Evolutionary conservation across 2,888 invertebrate genomes (phyloP), one percentile per base, ranked within the genome.

Genomic region (Eumerus sabulonum): DNA sequence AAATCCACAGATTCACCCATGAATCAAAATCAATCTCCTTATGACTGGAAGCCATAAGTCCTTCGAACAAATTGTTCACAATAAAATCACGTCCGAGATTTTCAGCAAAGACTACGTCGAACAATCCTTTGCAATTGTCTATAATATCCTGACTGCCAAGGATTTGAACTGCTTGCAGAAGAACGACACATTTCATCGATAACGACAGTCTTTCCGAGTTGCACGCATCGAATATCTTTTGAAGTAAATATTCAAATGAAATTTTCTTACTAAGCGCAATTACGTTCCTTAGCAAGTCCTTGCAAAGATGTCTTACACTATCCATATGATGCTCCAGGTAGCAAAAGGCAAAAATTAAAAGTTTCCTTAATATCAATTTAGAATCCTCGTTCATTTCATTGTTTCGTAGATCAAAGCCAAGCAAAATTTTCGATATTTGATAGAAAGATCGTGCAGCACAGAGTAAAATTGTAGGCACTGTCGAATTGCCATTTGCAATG

Each of bases 291-390:
- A 91, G 86, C 18, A 91, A 86, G 76, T 91, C 91, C 17, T 90
- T 91, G 0, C 92, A 88, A 57, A 92, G 87, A 84, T 93, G 92
- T 0, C 92, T 86, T 18, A 94, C 92, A 81, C 92, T 91, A 84
- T 94, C 94, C 85, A 92, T 90, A 83, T 90, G 90, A 87, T 93
- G 92, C 54, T 93, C 92, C 50, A 93, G 86, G 83, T 93, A 91
- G 0, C 89, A 86, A 90, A 92, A 91, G 17, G 91, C 88, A 85
- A 91, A 93, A 17, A 86, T 85, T 18, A 86, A 62, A 27, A 88
- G 56, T 9, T 83, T 82, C 14, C 83, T 74, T 86, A 88, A 54
- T 18, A 90, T 87, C 83, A 83, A 82, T 42, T 85, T 84, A 16
- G 88, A 86, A 18, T 88, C 82, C 38, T 85, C 83, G 14, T 67